Conservation (phyloP, 1,140 invertebrate species). For the Drosophila pruinosa region DNA sequence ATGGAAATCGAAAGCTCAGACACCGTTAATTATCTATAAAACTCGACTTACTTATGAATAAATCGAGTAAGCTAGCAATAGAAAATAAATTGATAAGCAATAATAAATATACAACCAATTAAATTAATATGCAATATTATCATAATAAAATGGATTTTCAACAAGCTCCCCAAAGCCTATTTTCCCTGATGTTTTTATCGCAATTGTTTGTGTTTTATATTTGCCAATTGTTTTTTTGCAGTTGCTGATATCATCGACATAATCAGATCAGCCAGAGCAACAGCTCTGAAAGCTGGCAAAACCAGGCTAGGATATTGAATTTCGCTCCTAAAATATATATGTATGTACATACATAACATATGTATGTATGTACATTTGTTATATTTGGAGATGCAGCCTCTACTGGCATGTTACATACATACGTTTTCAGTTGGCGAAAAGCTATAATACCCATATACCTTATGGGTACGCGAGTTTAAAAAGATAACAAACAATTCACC, state of each 20-base stretch:
- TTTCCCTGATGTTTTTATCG: conserved; percentile 13
- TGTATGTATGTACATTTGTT: too few relatives aligned
- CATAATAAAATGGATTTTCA: conserved; percentile 61
- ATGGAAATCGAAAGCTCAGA: conserved; percentile 68
- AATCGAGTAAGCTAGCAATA: background rate
- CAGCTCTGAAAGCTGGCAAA: conserved; percentile 8
- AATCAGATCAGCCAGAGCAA: conserved; percentile 39
- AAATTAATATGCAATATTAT: conserved; percentile 69
- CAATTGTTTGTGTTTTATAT: conserved; percentile 38
- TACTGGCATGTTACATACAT: too few relatives aligned
- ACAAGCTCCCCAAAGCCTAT: conserved; percentile 25
- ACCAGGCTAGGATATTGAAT: conserved; percentile 61
- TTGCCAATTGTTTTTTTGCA: conserved; percentile 37
- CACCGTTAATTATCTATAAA: conserved; percentile 67
- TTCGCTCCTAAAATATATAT: conserved; percentile 19
- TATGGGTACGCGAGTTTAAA: too few relatives aligned
- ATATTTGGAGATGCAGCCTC: too few relatives aligned
- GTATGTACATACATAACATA: too few relatives aligned
- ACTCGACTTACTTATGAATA: conserved; percentile 55
- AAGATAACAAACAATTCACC: too few relatives aligned
- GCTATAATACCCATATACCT: too few relatives aligned
- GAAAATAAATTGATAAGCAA: conserved; percentile 11
- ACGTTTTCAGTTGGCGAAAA: too few relatives aligned
- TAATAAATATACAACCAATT: conserved; percentile 19
- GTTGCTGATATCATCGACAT: conserved; percentile 72